Base-by-base conservation (phyloP, 1,140 invertebrate genomes). In the Pseudoatta argentina region DNA sequence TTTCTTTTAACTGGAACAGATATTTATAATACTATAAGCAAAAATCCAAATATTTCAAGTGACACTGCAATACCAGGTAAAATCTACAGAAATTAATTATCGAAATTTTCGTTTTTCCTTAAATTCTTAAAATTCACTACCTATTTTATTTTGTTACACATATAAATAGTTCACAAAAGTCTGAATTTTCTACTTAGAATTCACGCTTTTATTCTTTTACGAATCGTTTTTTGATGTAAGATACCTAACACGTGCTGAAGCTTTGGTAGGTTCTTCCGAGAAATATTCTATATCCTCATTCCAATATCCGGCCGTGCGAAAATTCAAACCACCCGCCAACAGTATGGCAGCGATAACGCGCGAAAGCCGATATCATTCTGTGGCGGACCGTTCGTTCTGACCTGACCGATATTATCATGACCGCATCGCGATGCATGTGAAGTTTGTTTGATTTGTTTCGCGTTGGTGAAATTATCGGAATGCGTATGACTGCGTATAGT, bases 281-380 rank as follows among this genome's bases (percentile, higher is more conserved):
- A 14, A 48, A 51, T 39, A 61, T 75, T 71, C 77, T 86, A 85
- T 59, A 55, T 72, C 76, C 88, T 86, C 48, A 57, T 82, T 86
- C 87, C 88, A 89, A 93, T 92, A 92, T 90, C 87, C 91, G 88
- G 91, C 92, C 93, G 91, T 92, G 91, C 89, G 92, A 93, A 91
- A 93, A 92, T 93, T 93, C 89, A 92, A 93, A 93, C 89, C 91
- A 89, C 87, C 86, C 92, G 90, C 91, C 91, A 90, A 91, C 88
- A 92, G 88, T 89, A 79, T 79, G 87, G 66, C 76, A 59, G 55
- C 83, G 89, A 91, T 91, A 91, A 91, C 89, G 73, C 86, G 61
- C 82, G 73, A 86, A 86, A 82, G 83, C 86, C 79, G 89, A 90
- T 91, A 91, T 90, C 88, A 73, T 71, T 59, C 61, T 85, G 53